Percentiles rank a stretch among this genome's conserved stretches.
phyloP scores from a whole-genome alignment of 2,888 invertebrate species.

The Mimumesa dahlbomi region DNA sequence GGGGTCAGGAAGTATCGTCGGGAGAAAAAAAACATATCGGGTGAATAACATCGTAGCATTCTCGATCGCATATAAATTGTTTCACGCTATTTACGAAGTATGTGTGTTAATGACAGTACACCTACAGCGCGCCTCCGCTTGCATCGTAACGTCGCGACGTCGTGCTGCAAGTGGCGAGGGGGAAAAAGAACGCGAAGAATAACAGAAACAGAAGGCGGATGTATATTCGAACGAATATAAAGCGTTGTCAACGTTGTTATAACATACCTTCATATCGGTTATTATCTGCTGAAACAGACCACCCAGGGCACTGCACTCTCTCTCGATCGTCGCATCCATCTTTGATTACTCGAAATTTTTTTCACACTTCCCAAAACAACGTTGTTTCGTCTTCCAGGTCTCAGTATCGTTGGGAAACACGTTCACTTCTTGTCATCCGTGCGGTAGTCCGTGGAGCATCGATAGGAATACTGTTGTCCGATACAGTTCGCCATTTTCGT shows the following conservation, averaged over 20 bases:
- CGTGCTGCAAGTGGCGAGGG: conserved; percentile 3
- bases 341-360: conserved; percentile 47
- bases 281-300: conserved; percentile 97
- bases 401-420: conserved; percentile 21
- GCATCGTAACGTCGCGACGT: conserved; percentile 46
- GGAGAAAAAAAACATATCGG: not conserved
- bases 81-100: conserved; percentile 27
- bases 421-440: conserved; percentile 54
- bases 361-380: conserved; percentile 26
- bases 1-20: not conserved
- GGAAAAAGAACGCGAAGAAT: conserved; percentile 17
- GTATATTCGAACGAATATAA: too few species aligned
- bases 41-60: not conserved
- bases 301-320: conserved; percentile 94
- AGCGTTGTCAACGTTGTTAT: not conserved
- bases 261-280: conserved; percentile 95
- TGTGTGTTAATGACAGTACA: conserved; percentile 4
- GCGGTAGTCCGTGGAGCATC: conserved; percentile 19
- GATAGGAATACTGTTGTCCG: conserved; percentile 31
- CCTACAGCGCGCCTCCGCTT: conserved; percentile 39
- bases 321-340: conserved; percentile 89
- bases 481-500: conserved; percentile 53
- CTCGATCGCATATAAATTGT: not conserved
- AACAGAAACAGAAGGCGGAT: not conserved
- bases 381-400: conserved; percentile 22